A percentile compares a stretch with the other conserved stretches of the same genome.
Conservation (phyloP, 2,797 vertebrate genomes). For the Sebastes vulpes region DNA sequence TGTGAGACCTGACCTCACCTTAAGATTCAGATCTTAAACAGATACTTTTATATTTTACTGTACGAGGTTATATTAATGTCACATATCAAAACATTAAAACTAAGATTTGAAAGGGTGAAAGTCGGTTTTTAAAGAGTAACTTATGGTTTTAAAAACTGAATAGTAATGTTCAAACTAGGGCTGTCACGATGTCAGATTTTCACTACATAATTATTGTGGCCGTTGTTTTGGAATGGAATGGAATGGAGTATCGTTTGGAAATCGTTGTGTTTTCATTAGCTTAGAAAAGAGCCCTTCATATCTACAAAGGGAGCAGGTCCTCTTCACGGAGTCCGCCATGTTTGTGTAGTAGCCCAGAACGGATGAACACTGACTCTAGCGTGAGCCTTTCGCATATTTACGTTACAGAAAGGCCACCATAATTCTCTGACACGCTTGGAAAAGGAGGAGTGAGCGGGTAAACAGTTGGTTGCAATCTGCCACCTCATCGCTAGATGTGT, state of each 20-base stretch:
- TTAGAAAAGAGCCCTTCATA: no score
- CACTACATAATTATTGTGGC: no score
- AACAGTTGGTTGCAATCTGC: no score
- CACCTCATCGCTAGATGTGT: not conserved
- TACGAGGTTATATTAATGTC: not conserved
- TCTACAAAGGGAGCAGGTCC: no score
- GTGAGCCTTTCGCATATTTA: no score
- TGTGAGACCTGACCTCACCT: not conserved
- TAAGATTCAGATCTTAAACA: constrained; percentile 1
- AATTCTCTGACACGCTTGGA: no score
- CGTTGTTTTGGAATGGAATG: no score
- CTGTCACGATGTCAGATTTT: not conserved
- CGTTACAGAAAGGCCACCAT: no score
- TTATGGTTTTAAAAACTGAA: not conserved
- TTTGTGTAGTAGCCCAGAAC: not conserved
- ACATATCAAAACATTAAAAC: not conserved
- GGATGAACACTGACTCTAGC: no score
- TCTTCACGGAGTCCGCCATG: not conserved
- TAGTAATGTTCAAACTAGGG: not conserved
- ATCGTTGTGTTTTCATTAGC: no score
- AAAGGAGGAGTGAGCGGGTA: no score
- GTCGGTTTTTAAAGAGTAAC: not conserved
- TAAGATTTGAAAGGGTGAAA: not conserved
- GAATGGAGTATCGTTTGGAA: no score
- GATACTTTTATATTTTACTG: not conserved